Evolutionary conservation across 2,113 vertebrate genomes (phyloP), one percentile per base, ranked within the genome.

Genomic region (Dunckerocampus dactyliophorus): DNA sequence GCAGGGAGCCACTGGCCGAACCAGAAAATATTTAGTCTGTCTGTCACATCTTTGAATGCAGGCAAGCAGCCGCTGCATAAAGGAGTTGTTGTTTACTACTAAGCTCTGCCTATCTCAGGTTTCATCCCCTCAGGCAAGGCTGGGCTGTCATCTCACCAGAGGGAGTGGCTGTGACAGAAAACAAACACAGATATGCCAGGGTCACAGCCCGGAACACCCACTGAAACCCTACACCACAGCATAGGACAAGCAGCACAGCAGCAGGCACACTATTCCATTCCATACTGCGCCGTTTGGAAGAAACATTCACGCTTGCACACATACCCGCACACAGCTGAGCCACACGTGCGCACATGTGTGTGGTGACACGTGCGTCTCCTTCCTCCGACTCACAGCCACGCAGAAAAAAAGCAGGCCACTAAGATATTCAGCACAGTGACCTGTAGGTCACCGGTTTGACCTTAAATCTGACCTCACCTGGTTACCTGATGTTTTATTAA

Each of bases 21-120:
- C 57, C 70, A 54, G 28, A 61, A 64, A 47, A 65, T 77, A 72
- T 62, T 63, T 68, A 20, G 62, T 78, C 39, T 72, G 34, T 56
- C 37, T 42, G 37, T 37, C 47, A 74, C 61, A 74, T 75, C 62
- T 75, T 12, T 71, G 68, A 75, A 70, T 72, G 76, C 57, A 65
- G n/a, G 57, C 70, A 74, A 59, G 65, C 76, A 65, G 79, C 66
- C 67, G 53, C 64, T 73, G 75, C 82, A 84, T 81, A 82, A 83
- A 88, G 75, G 75, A 79, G 76, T 75, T 85, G 83, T 85, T 88
- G 85, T 87, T 85, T 84, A 85, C 80, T 80, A 70, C 76, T 46
- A 57, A 79, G 80, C 80, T 67, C 69, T 73, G 66, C 77, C 80
- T 58, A 50, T 75, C 84, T 88, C 81, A 84, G 83, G 80, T 88